These are phyloP conservation scores for Crocidura indochinensis DNA, from an alignment of 2,797 vertebrate species.

Conservation along the genomic window DNA sequence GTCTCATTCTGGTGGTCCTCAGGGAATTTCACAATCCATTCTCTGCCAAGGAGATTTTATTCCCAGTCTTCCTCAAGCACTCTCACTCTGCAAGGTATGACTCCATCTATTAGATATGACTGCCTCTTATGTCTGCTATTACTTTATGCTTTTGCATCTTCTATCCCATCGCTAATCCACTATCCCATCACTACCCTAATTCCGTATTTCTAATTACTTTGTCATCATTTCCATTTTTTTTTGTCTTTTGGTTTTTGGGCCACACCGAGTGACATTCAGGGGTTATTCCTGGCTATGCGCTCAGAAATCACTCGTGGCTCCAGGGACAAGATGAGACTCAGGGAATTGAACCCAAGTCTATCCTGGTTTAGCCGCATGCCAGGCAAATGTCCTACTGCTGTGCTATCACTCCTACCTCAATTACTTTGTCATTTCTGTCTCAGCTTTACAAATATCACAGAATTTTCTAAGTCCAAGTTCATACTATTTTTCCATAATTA, in stretches of 20 bases:
- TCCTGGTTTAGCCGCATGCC: no score
- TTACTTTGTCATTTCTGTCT: conserved; percentile 10
- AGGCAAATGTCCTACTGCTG: background rate
- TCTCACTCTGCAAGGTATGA: background rate
- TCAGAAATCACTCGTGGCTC: no score
- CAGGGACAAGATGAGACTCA: no score
- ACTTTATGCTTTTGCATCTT: background rate
- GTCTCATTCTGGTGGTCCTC: background rate
- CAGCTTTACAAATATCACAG: conserved; percentile 4
- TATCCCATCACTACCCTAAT: no score
- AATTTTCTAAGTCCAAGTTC: background rate
- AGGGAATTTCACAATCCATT: background rate
- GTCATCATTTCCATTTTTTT: no score
- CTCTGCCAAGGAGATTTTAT: background rate
- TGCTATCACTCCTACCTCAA: no score
- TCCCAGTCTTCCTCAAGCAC: background rate
- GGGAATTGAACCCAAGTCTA: no score
- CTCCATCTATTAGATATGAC: background rate
- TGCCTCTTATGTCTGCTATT: background rate
- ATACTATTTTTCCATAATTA: background rate
- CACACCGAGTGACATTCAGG: no score
- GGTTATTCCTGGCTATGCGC: no score
- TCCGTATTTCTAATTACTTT: no score
- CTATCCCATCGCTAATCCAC: background rate
- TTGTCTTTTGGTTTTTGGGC: no score